These are phyloP conservation scores for Cichlasoma orientale DNA, from an alignment of 2,797 vertebrate genomes.

Conservation along the genomic window DNA sequence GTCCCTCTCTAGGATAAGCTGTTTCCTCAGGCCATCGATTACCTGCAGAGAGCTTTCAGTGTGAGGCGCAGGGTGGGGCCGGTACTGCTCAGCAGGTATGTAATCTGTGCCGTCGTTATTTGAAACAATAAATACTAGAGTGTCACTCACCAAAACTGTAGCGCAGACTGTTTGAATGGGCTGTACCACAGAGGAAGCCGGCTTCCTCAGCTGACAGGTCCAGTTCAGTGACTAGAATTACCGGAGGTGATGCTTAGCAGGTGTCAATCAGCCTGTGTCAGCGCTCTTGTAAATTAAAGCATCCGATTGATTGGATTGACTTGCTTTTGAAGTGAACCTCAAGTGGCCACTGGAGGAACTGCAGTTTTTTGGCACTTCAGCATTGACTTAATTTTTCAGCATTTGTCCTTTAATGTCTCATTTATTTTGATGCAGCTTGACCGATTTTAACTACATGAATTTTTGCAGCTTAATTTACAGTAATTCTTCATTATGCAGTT, in stretches of 20 bases:
- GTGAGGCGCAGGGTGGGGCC: conserved; percentile 86
- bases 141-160: not conserved
- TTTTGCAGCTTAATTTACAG: too few relatives aligned
- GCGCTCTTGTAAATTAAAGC: not conserved
- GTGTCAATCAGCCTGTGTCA: not conserved
- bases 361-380: too few relatives aligned
- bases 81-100: conserved; percentile 92
- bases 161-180: not conserved
- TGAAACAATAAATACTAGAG: not conserved
- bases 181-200: not conserved
- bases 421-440: too few relatives aligned
- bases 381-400: too few relatives aligned
- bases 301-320: too few relatives aligned
- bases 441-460: too few relatives aligned
- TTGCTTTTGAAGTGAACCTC: too few relatives aligned
- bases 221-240: too few relatives aligned
- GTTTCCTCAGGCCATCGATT: conserved; percentile 95
- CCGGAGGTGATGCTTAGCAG: not conserved
- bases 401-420: too few relatives aligned
- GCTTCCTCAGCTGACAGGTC: not conserved
- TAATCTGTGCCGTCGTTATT: not conserved
- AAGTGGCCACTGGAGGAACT: too few relatives aligned
- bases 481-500: too few relatives aligned
- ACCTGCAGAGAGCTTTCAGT: conserved; percentile 90
- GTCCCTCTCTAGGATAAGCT: conserved; percentile 85